Base-by-base conservation (phyloP, 2,113 vertebrate genomes). In the Narcine bancroftii region DNA sequence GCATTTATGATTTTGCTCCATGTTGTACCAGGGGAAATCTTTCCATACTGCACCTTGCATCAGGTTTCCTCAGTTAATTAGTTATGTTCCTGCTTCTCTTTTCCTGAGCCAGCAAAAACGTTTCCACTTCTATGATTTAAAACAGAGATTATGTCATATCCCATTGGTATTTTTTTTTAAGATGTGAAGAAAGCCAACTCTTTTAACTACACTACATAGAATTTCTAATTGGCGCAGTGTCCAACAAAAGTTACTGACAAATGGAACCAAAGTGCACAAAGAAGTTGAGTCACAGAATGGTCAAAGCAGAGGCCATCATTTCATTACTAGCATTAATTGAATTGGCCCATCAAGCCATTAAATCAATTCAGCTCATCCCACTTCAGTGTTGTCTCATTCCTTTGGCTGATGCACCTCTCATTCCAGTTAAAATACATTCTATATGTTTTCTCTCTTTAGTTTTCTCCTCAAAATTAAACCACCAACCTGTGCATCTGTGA, bases 1-100 rank as follows among this genome's bases (percentile, higher is more conserved):
- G 7, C 53, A 60, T 87, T 87, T 36, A 21, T 87, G 81, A 36
- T 39, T 36, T 87, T 63, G 81, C 81, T 87, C 6, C 33, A 60
- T 5, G 2, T 2, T 7, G 53, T n/a, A 42, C 53, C 33, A 19
- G 53, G 81, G 81, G 53, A 87, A 85, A 36, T 39, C 53, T 60
- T 87, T 87, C 81, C 81, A 60, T 53, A 36, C 36, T 19, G 53
- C 81, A 87, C 81, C 36, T 39, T 36, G 81, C 33, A 87, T 87
- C 53, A 63, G 33, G 81, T 60, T 87, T 87, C 81, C 53, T 63
- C 33, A 87, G 81, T 33, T 87, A 60, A 87, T 87, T 63, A 60
- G 53, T 7, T 63, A 33, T 63, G 9, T 60, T 56, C 29, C 81
- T 60, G 53, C 13, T 56, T 85, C 81, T 33, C 81, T 60, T 87